phyloP scores from a whole-genome alignment of 2,797 vertebrate genomes.

The Chelon labrosus region DNA sequence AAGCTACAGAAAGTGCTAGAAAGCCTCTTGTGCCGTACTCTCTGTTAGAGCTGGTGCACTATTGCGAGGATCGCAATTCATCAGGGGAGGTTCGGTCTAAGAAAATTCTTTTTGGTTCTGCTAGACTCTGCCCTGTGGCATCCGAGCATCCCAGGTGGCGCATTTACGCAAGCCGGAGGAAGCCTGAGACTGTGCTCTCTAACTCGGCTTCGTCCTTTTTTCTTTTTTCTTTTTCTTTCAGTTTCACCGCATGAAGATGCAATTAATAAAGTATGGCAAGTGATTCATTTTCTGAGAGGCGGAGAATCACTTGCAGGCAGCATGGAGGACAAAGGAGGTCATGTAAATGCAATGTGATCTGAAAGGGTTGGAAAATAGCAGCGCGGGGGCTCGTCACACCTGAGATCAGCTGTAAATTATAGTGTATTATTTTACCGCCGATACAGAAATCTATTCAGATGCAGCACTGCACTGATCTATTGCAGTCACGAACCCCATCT shows the following conservation, averaged over 20 bases:
- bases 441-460: neutral
- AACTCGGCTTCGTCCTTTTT: neutral
- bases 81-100: constrained; percentile 5
- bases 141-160: neutral
- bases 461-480: neutral
- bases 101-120: neutral
- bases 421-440: neutral
- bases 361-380: neutral
- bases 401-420: constrained; percentile 14
- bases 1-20: neutral
- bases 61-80: neutral
- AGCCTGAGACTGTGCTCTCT: neutral
- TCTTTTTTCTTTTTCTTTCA: neutral
- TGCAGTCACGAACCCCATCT: neutral
- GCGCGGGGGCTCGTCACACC: neutral
- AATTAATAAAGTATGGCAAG: no score
- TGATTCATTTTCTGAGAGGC: neutral
- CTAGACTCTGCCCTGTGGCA: neutral
- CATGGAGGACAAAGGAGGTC: neutral
- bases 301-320: neutral
- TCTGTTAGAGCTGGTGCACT: neutral
- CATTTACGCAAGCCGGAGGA: neutral
- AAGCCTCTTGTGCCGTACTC: neutral
- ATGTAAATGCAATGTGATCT: neutral
- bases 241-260: no score